Evolutionary conservation across 2,797 vertebrate genomes (phyloP), one percentile per base, ranked within the genome.

Genomic region (Molossus alvarezi): DNA sequence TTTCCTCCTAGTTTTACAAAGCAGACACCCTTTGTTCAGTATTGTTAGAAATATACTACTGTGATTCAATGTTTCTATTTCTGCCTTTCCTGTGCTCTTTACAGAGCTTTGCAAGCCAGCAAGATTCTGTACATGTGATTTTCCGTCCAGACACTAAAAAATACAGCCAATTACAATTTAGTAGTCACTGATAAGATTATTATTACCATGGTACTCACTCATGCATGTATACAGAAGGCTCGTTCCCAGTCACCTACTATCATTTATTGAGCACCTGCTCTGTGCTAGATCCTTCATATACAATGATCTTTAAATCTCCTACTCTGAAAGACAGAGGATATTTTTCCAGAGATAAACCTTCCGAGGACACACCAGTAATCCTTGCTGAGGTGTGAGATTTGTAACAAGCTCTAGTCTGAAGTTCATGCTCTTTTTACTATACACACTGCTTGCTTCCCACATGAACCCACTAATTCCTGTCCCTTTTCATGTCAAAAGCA

Each of bases 1-100:
- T 81, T 88, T 88, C 87, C 62, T 85, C 14, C 11, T 76, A 65
- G 67, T 41, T 91, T 65, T 41, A 92, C 12, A 57, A 91, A 62
- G 76, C 33, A 87, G 51, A 65, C 6, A 12, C 13, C 9, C 15
- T 73, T 67, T 89, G 51, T 86, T 93, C 57, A 86, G 13, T 11
- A 76, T 75, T 69, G 37, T 53, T 81, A 76, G 20, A 71, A 90
- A 91, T 23, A 45, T 12, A 71, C 75, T 17, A 51, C 25, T 55
- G 5, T 33, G 53, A 69, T 80, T 58, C 18, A 23, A 8, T 37
- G 57, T 88, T 64, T 90, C 77, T 67, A 65, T 80, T 72, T 73
- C 83, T 89, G 69, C 14, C 51, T n/a, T 90, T 45, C 69, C 11
- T 27, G 48, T 15, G 58, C 25, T 58, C 67, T 88, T 27, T 33